phyloP scores from a whole-genome alignment of 2,888 invertebrate genomes.

The Monoplex corrugatus region DNA sequence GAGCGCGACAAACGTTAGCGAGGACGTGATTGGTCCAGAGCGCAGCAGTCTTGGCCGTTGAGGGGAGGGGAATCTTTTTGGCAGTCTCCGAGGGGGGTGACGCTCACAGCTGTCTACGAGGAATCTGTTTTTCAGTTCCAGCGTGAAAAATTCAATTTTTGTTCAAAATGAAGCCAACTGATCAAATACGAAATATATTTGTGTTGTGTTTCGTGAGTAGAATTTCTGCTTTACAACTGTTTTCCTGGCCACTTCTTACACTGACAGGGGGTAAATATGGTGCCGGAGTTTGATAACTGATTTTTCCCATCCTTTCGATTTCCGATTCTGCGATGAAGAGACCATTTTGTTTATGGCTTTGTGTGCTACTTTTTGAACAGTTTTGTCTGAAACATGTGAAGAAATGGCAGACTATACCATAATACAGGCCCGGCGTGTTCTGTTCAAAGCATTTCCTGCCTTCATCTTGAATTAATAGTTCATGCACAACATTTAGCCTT shows the following conservation, averaged over 20 bases:
- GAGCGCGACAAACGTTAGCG: conserved; percentile 23
- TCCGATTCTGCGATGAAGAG: no score
- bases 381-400: no score
- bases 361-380: no score
- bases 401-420: no score
- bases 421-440: no score
- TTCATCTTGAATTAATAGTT: no score
- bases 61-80: background rate
- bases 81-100: background rate
- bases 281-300: background rate
- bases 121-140: conserved; percentile 18
- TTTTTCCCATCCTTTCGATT: no score
- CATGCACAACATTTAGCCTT: no score
- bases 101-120: background rate
- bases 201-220: conserved; percentile 45
- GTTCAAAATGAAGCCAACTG: conserved; percentile 37
- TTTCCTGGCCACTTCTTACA: background rate
- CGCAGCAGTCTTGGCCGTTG: background rate
- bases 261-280: conserved; percentile 25
- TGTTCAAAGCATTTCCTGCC: no score
- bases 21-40: background rate
- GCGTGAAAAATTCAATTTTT: conserved; percentile 41
- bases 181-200: conserved; percentile 40
- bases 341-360: no score
- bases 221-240: conserved; percentile 41